Conservation (phyloP, 2,797 vertebrate species). For the Ispidina lecontei region DNA sequence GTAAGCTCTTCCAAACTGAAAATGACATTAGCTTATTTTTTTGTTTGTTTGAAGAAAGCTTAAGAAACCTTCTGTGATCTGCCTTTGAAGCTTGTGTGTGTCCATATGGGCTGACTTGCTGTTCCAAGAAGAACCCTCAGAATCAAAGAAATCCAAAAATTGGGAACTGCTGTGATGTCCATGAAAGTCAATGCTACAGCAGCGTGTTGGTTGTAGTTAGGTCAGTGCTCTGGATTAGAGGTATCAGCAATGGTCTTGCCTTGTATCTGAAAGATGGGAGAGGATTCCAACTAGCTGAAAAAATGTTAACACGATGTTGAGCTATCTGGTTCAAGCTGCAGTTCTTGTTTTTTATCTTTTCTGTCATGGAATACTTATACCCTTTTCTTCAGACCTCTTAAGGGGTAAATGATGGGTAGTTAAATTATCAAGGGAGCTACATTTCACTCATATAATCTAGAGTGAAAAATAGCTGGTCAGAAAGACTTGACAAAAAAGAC, state of each 20-base stretch:
- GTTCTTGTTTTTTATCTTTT: not conserved
- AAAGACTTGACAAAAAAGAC: not conserved
- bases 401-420: not conserved
- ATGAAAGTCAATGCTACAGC: not conserved
- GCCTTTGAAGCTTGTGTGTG: not conserved
- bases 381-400: not conserved
- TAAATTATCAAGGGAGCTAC: not conserved
- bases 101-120: not conserved
- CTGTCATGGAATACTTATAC: not conserved
- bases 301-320: not conserved
- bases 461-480: not conserved
- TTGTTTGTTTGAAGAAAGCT: not conserved
- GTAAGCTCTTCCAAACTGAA: not conserved
- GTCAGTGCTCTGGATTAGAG: not conserved
- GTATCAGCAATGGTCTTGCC: too few relatives aligned
- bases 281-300: not conserved
- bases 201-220: rapidly evolving
- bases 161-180: not conserved
- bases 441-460: not conserved
- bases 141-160: not conserved
- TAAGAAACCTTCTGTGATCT: not conserved
- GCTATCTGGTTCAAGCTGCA: not conserved
- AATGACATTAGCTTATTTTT: not conserved
- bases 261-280: not conserved
- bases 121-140: not conserved